phyloP scores from a whole-genome alignment of 2,797 vertebrate species.

The Centroberyx gerrardi region DNA sequence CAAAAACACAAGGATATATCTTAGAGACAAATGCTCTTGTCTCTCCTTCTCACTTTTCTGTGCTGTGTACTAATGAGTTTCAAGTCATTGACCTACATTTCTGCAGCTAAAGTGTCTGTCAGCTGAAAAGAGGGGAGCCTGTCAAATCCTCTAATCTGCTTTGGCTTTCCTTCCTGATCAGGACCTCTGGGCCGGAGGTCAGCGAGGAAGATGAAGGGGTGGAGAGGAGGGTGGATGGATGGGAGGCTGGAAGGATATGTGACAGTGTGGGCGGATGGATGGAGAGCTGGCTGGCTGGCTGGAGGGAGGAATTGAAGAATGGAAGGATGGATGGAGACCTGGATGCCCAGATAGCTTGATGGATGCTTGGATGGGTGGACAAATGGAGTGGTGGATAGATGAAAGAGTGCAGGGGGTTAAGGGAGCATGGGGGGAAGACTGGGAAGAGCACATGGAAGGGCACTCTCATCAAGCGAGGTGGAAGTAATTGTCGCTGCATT shows the following conservation, averaged over 20 bases:
- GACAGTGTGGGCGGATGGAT: not conserved
- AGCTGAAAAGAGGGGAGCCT: not conserved
- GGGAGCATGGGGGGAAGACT: not conserved
- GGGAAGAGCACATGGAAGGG: not conserved
- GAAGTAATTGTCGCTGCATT: not conserved
- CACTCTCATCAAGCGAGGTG: not conserved
- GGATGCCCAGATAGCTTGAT: not conserved
- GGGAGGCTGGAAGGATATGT: not conserved
- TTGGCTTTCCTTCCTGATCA: not conserved
- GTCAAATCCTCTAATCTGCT: constrained; percentile 4
- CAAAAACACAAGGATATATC: not conserved
- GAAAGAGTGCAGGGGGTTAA: not conserved
- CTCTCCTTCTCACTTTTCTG: not conserved
- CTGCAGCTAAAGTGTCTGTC: not conserved
- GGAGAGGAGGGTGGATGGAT: not conserved
- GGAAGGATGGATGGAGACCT: not conserved
- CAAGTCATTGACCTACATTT: not conserved
- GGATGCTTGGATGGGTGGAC: not conserved
- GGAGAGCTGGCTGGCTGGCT: not conserved
- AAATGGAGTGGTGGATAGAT: not conserved
- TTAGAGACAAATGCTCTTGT: not conserved
- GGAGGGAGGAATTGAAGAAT: not conserved
- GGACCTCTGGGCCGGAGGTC: not conserved
- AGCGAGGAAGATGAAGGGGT: not conserved
- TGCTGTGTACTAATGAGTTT: not conserved